phyloP scores from a whole-genome alignment of 2,113 vertebrate species.

The Festucalex cinctus region DNA sequence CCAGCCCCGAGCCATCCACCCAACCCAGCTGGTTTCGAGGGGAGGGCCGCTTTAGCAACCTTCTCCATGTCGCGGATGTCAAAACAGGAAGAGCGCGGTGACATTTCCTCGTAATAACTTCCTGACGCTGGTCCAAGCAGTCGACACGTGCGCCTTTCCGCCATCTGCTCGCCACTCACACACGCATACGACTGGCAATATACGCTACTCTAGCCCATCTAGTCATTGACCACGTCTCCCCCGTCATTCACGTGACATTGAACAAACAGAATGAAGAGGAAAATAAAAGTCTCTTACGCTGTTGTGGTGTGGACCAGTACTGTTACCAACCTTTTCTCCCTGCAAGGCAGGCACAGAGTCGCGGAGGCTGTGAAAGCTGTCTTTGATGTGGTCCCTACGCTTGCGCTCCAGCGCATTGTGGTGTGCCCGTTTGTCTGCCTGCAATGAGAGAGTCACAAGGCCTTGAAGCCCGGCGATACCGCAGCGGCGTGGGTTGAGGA shows the following conservation, averaged over 20 bases:
- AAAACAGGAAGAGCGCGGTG: constrained; percentile 59
- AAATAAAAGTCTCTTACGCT: constrained; percentile 13
- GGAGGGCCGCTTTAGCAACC: constrained; percentile 5
- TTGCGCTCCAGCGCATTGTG: constrained; percentile 99
- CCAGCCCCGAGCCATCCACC: not conserved
- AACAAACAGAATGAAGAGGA: constrained; percentile 4
- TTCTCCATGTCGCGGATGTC: constrained; percentile 38
- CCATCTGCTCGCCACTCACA: constrained; percentile 31
- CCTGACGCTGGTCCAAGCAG: constrained; percentile 48
- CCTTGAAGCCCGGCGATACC: constrained; percentile 55
- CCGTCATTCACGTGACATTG: not conserved
- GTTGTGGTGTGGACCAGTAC: constrained; percentile 34
- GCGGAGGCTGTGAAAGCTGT: constrained; percentile 98
- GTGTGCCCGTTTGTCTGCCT: constrained; percentile 98
- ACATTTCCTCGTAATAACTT: constrained; percentile 57
- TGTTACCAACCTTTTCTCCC: constrained; percentile 92
- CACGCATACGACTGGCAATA: not conserved
- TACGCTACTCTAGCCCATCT: not conserved
- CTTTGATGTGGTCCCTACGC: constrained; percentile 99
- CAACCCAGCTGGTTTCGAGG: constrained; percentile 5
- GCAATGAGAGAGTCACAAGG: constrained; percentile 63
- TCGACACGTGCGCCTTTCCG: constrained; percentile 31
- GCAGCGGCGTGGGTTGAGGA: constrained; percentile 44
- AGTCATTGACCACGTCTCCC: not conserved
- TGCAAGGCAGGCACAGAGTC: constrained; percentile 96